phyloP scores from a whole-genome alignment of 2,888 invertebrate genomes.

The Zhuqinia jingwanae region DNA sequence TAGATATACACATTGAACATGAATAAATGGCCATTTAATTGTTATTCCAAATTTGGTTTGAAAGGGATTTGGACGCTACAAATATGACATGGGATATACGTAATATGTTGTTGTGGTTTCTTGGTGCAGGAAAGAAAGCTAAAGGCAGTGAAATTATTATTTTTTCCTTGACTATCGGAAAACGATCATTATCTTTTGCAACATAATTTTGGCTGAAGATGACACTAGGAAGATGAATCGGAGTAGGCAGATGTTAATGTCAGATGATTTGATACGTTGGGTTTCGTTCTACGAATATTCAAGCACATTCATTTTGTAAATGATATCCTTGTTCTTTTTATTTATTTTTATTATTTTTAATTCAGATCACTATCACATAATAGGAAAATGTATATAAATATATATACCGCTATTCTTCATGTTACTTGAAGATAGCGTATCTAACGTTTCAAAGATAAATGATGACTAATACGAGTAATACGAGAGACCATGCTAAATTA shows the following conservation, averaged over 20 bases:
- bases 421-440: no score
- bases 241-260: conserved; percentile 54
- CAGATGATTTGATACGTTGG: conserved; percentile 37
- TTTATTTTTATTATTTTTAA: neutral
- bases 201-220: conserved; percentile 2
- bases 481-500: conserved; percentile 53
- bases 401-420: conserved; percentile 32
- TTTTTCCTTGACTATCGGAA: no score
- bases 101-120: no score
- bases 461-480: neutral
- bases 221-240: conserved; percentile 38
- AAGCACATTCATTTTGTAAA: neutral
- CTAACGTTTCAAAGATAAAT: conserved; percentile 23
- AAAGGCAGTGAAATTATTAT: conserved; percentile 58
- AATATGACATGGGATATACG: conserved; percentile 64
- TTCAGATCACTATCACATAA: neutral
- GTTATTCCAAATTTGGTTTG: conserved; percentile 65
- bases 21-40: conserved; percentile 69
- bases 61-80: conserved; percentile 47
- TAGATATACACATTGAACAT: no score
- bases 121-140: conserved; percentile 67
- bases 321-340: neutral
- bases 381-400: neutral
- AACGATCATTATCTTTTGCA: no score
- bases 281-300: neutral